These are phyloP conservation scores for Caenorhabditis sp. DNA, from an alignment of 2,888 invertebrate genomes.

Conservation along the genomic window DNA sequence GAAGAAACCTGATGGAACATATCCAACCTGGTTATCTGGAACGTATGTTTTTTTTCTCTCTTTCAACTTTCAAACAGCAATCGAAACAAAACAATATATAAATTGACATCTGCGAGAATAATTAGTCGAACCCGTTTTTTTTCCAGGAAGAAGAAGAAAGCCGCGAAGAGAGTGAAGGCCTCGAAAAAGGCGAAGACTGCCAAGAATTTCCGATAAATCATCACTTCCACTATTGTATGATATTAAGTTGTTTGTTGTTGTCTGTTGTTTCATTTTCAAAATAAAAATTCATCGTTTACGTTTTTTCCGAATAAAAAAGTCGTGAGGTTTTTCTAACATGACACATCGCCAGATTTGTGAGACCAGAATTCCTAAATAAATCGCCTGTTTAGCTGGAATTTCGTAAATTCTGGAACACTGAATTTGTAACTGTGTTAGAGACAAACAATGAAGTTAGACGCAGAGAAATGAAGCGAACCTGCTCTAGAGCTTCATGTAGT, in stretches of 20 bases:
- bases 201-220: constrained; percentile 24
- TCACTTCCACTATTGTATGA: background rate
- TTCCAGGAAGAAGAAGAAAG: constrained; percentile 39
- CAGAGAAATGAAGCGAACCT: too few species aligned
- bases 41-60: constrained; percentile 21
- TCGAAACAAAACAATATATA: background rate
- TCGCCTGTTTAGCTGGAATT: too few species aligned
- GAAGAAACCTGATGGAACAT: constrained; percentile 52
- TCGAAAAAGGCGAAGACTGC: constrained; percentile 30
- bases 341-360: too few species aligned
- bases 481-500: too few species aligned
- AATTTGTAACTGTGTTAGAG: too few species aligned
- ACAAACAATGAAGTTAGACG: too few species aligned
- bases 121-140: background rate
- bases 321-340: too few species aligned
- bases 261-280: constrained; percentile 10
- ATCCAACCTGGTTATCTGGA: constrained; percentile 50
- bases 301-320: too few species aligned
- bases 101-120: background rate
- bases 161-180: constrained; percentile 24
- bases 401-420: too few species aligned
- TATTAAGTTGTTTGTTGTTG: constrained; percentile 1
- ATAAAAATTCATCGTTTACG: background rate
- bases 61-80: background rate
- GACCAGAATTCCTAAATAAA: too few species aligned